Evolutionary conservation across 2,113 vertebrate species (phyloP), one percentile per base, ranked within the genome.

Genomic region (Pagrus major): DNA sequence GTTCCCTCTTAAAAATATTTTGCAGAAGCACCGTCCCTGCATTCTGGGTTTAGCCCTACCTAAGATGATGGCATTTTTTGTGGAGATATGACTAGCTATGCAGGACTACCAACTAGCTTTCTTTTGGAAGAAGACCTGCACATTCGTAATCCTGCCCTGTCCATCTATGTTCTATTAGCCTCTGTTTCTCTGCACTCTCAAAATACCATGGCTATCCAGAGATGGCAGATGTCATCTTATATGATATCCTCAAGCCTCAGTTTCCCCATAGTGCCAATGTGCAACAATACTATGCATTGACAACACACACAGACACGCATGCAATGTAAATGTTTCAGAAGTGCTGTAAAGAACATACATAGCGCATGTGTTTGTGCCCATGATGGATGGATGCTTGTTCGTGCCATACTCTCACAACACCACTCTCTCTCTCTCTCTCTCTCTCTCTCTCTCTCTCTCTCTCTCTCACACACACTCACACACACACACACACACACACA

Each of bases 251-350:
- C 11, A 39, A 29, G 42, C 59, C 10, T 39, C 12, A 20, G 29
- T 33, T 21, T 35, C 21, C 4, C 21, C 14, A 25, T n/a, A 8
- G 37, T 25, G 18, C 23, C 2, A 20, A 46, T 41, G 46, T 65
- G 2, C n/a, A n/a, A n/a, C n/a, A n/a, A n/a, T 21, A 39, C 44
- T 16, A 47, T 44, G 6, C 27, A 14, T 14, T 12, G 5, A 31
- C 42, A 65, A 33, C 29, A 12, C 49, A 51, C n/a, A 23, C 49
- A 23, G 10, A 51, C 51, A 54, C n/a, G 14, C n/a, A 54, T 14
- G 18, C 58, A 31, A 8, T 18, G 64, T 55, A 61, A 70, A 70
- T 78, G 65, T 25, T 78, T 42, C 16, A 67, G 12, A 55, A 49
- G 11, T 5, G 23, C 33, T 52, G 64, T 42, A 52, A 39, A 60